Percentiles rank a stretch among this genome's conserved stretches.
phyloP scores from a whole-genome alignment of 1,140 invertebrate genomes.

The Neodiprion lecontei region DNA sequence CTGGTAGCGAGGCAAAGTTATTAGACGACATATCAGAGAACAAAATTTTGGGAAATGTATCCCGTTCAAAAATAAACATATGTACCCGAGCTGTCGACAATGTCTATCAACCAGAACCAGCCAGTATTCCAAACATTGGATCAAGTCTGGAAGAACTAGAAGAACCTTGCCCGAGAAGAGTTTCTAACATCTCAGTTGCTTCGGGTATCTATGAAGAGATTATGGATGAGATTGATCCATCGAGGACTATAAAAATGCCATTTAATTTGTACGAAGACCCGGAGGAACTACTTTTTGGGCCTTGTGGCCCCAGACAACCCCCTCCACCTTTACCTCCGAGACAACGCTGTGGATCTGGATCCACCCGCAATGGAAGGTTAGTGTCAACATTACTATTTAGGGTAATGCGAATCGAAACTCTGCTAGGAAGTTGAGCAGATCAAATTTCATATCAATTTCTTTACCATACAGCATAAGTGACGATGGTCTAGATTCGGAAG shows the following conservation, averaged over 20 bases:
- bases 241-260: slow-evolving; percentile 26
- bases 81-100: slow-evolving; percentile 41
- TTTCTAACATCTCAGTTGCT: slow-evolving; percentile 60
- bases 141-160: slow-evolving; percentile 37
- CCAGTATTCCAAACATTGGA: slow-evolving; percentile 29
- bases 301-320: slow-evolving; percentile 28
- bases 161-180: slow-evolving; percentile 44
- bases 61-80: slow-evolving; percentile 2
- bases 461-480: slow-evolving; percentile 39
- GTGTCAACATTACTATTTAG: not conserved
- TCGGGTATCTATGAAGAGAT: slow-evolving; percentile 67
- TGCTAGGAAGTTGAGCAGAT: not conserved
- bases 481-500: slow-evolving; percentile 46
- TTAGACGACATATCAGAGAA: slow-evolving; percentile 31
- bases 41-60: slow-evolving; percentile 14
- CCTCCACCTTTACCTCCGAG: slow-evolving; percentile 58
- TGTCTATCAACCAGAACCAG: slow-evolving; percentile 47
- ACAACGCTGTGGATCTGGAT: slow-evolving; percentile 40
- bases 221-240: slow-evolving; percentile 41
- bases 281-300: slow-evolving; percentile 40
- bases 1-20: slow-evolving; percentile 44
- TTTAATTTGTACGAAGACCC: slow-evolving; percentile 48
- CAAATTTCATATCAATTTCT: not conserved
- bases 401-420: no score
- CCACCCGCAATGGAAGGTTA: slow-evolving; percentile 46